Evolutionary conservation across 2,113 vertebrate genomes (phyloP).

Genomic region (Perca fluviatilis): DNA sequence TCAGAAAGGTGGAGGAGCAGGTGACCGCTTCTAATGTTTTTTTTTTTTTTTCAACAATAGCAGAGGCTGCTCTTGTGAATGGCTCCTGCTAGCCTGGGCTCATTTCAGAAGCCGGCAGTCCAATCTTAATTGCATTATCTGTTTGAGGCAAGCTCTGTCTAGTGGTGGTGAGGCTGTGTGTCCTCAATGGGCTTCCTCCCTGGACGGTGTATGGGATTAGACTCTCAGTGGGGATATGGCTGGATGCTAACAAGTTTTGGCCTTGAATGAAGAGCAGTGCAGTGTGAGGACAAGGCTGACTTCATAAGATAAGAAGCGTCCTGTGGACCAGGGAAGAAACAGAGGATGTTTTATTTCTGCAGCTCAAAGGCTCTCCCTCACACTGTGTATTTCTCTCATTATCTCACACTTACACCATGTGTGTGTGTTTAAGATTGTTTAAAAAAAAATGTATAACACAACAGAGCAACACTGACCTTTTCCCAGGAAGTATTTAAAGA

Average conservation of each 20-base stretch:
- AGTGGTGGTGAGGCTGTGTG: neutral
- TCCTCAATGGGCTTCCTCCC: conserved; percentile 19
- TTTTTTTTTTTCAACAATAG: conserved; percentile 5
- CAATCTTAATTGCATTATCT: conserved; percentile 57
- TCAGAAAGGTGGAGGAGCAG: conserved; percentile 37
- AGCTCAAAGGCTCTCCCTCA: neutral
- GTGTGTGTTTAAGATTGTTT: neutral
- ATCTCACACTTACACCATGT: conserved; percentile 21
- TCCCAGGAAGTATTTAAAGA: conserved; percentile 98
- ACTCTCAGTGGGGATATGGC: conserved; percentile 38
- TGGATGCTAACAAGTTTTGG: conserved; percentile 46
- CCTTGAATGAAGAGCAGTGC: conserved; percentile 27
- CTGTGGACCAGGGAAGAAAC: conserved; percentile 15
- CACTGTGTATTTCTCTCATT: neutral
- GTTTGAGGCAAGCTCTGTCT: conserved; percentile 24
- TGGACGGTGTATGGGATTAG: conserved; percentile 31
- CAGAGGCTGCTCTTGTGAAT: conserved; percentile 18
- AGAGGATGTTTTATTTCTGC: conserved; percentile 21
- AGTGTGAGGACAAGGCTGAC: conserved; percentile 34
- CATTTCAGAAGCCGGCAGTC: conserved; percentile 28
- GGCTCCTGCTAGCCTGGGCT: conserved; percentile 18
- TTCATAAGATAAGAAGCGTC: conserved; percentile 29
- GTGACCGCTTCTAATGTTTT: conserved; percentile 9
- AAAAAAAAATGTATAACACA: neutral
- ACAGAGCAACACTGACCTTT: conserved; percentile 89